A percentile compares a stretch with the other conserved stretches of the same genome.
These are phyloP conservation scores for Cebus imitator DNA, from an alignment of 2,113 vertebrate genomes.

Conservation along the genomic window DNA sequence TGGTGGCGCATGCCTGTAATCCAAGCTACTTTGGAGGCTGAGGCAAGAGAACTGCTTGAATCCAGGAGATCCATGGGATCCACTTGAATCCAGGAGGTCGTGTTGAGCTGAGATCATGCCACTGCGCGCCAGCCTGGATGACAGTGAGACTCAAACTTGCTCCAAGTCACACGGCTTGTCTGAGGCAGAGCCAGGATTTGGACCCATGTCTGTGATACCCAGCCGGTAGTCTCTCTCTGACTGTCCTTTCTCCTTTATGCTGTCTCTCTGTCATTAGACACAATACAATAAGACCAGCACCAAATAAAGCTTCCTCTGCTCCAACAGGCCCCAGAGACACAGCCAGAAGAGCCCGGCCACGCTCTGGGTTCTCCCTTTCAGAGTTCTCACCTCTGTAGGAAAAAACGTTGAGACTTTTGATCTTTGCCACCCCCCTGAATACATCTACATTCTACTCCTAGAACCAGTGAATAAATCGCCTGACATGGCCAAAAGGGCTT, in stretches of 20 bases:
- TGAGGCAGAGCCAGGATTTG: background rate
- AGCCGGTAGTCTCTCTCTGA: background rate
- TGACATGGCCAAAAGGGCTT: background rate
- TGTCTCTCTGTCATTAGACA: background rate
- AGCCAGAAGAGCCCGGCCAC: background rate
- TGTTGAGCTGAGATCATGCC: no score
- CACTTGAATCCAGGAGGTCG: no score
- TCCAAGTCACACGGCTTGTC: background rate
- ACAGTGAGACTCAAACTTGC: no score
- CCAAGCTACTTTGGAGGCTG: no score
- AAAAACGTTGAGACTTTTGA: background rate
- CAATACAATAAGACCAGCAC: rapidly evolving
- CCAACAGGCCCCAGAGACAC: rapidly evolving
- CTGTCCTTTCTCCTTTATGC: background rate
- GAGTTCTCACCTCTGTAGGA: background rate
- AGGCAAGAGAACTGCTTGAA: no score
- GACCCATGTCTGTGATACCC: background rate
- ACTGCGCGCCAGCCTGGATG: no score
- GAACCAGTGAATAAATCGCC: background rate
- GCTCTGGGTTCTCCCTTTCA: background rate
- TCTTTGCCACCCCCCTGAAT: background rate
- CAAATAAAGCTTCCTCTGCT: background rate
- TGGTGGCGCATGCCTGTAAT: no score
- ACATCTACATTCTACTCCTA: background rate
- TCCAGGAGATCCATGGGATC: no score